Evolutionary conservation across 53 echinoderm and acorn worm genomes (phyloP).

Genomic region (Zoroaster sp.): DNA sequence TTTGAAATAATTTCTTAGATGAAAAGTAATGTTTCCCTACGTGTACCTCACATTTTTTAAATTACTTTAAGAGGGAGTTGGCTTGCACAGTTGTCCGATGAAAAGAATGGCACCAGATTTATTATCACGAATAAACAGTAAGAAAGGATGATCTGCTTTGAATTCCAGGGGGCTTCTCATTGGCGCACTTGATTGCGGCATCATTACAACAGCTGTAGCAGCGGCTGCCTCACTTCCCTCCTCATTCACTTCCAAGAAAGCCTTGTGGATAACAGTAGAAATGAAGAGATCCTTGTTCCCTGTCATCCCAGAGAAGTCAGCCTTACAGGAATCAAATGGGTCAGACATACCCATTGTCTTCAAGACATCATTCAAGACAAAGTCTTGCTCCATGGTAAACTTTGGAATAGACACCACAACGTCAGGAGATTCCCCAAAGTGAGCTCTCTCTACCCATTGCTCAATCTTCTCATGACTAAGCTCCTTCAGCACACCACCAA

Average conservation of each 20-base stretch:
- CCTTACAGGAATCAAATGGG: conserved; percentile 40
- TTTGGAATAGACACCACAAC: conserved; percentile 29
- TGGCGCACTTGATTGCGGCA: not conserved
- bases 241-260: conserved; percentile 70
- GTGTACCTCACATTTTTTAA: no score
- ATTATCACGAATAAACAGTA: conserved; percentile 65
- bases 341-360: conserved; percentile 58
- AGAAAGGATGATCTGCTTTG: conserved; percentile 72
- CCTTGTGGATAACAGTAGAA: conserved; percentile 59
- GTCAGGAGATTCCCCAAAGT: not conserved
- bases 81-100: conserved; percentile 57
- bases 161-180: conserved; percentile 6
- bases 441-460: conserved; percentile 9
- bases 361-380: conserved; percentile 53
- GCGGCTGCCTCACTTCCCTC: conserved; percentile 73
- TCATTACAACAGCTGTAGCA: conserved; percentile 58
- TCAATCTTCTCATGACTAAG: conserved; percentile 5
- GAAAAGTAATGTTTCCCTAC: no score
- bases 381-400: conserved; percentile 37
- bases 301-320: conserved; percentile 62
- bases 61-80: no score
- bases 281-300: conserved; percentile 46
- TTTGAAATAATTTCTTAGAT: no score
- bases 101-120: conserved; percentile 53
- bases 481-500: conserved; percentile 23